phyloP scores from a whole-genome alignment of 2,113 vertebrate genomes.

The Buteo buteo region DNA sequence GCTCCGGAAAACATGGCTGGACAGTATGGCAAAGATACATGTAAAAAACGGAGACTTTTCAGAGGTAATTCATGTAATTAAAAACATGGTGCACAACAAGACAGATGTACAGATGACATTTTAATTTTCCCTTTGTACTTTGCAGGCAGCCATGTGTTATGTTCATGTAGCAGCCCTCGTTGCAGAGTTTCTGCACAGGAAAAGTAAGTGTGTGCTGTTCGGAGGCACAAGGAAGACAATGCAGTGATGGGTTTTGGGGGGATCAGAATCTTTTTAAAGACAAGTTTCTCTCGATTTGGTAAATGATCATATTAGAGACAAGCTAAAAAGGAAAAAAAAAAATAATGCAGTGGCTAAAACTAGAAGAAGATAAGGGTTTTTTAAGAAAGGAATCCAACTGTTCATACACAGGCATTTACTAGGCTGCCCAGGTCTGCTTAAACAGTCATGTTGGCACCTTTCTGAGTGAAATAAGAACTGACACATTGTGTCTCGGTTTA shows the following conservation, averaged over 20 bases:
- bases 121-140: constrained; percentile 42
- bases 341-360: not conserved
- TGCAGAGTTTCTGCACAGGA: constrained; percentile 93
- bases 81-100: not conserved
- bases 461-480: not conserved
- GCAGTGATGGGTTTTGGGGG: not conserved
- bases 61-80: constrained; percentile 77
- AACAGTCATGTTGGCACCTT: not conserved
- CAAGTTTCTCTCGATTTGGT: not conserved
- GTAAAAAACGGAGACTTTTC: constrained; percentile 93
- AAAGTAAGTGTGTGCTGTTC: constrained; percentile 81
- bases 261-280: not conserved
- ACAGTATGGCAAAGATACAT: constrained; percentile 97
- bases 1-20: constrained; percentile 93
- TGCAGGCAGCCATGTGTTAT: constrained; percentile 94
- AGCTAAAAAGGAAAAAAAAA: not conserved
- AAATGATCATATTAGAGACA: not conserved
- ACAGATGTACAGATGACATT: not conserved
- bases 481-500: not conserved
- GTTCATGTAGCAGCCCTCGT: constrained; percentile 92
- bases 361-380: not conserved
- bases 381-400: not conserved
- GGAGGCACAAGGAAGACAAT: not conserved
- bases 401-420: not conserved
- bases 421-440: not conserved